Evolutionary conservation across 2,113 vertebrate species (phyloP), one percentile per base, ranked within the genome.

Genomic region (Brachyhypopomus occidentalis): DNA sequence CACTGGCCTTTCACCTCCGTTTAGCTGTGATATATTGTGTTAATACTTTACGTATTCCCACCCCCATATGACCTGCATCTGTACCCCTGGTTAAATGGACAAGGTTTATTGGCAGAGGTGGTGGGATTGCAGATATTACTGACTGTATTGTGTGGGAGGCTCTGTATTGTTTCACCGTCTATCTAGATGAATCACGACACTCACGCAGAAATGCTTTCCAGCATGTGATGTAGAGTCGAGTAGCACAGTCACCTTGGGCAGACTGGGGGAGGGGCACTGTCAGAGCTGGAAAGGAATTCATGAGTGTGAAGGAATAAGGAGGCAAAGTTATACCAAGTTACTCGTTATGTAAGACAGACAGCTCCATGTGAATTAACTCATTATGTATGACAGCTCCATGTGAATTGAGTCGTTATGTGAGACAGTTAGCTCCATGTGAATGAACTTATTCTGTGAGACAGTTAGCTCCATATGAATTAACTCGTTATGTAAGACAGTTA

Each of bases 71-170:
- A 58, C 70, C 60, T 16, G 72, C n/a, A 58, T 56, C 66, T 79
- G 25, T 25, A 27, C 4, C n/a, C 4, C 1, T 48, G 48, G 41
- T 70, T 59, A 34, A 81, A 70, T 56, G 36, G n/a, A 25, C 48
- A 36, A 48, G 62, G 25, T 75, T 75, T 69, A 75, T 45, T 67
- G 45, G 45, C 12, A 41, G 27, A 56, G 2, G 11, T 60, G 63
- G 8, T 45, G 30, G 19, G 36, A 25, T 45, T 76, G 41, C 22
- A 72, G 56, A 20, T 34, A 64, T 66, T 56, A 38, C 41, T 63
- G 45, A 75, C 45, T 81, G 30, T 55, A 30, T 59, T 34, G 72
- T 11, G 19, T 14, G 45, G 62, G 48, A 30, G 36, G 63, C n/a
- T 52, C 52, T 63, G 56, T 52, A 8, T 9, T 38, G 17, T 70